These are phyloP conservation scores for Rhyacichthys aspro DNA, from an alignment of 2,797 vertebrate genomes.

Conservation along the genomic window DNA sequence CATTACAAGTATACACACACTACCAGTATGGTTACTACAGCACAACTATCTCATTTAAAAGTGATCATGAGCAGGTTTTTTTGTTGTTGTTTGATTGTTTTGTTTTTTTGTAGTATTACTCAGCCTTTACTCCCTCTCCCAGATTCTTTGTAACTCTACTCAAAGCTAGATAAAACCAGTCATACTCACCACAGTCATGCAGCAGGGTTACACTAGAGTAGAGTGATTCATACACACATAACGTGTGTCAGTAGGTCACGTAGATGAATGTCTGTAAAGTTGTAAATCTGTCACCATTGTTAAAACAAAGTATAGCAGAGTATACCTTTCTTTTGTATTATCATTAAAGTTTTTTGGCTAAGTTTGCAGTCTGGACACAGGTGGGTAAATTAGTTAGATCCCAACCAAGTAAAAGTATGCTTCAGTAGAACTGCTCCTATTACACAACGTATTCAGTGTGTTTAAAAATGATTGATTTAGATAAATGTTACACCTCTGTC, in stretches of 20 bases:
- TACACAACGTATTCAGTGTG: too few species aligned
- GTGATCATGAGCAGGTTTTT: slow-evolving; percentile 1
- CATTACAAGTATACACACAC: not conserved
- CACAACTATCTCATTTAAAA: not conserved
- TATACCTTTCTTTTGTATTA: too few species aligned
- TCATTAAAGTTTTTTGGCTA: too few species aligned
- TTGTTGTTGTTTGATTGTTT: slow-evolving; percentile 7
- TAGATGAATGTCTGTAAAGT: slow-evolving; percentile 36
- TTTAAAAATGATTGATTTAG: too few species aligned
- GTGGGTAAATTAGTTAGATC: too few species aligned
- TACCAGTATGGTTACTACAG: too few species aligned
- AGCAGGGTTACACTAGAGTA: slow-evolving; percentile 34
- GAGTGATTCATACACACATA: slow-evolving; percentile 72
- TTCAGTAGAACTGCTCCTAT: too few species aligned
- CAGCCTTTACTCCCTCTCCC: slow-evolving; percentile 8
- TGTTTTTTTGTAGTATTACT: slow-evolving; percentile 2
- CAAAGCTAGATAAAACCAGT: slow-evolving; percentile 33
- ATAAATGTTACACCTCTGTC: too few species aligned
- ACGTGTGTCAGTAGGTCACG: slow-evolving; percentile 46
- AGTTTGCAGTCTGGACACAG: too few species aligned
- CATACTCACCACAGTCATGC: slow-evolving; percentile 52
- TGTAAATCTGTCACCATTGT: slow-evolving; percentile 1
- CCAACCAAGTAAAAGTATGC: too few species aligned
- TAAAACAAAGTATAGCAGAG: not conserved
- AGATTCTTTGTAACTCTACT: slow-evolving; percentile 14